Evolutionary conservation across 2,797 vertebrate species (phyloP).

Genomic region (Loriculus beryllinus): DNA sequence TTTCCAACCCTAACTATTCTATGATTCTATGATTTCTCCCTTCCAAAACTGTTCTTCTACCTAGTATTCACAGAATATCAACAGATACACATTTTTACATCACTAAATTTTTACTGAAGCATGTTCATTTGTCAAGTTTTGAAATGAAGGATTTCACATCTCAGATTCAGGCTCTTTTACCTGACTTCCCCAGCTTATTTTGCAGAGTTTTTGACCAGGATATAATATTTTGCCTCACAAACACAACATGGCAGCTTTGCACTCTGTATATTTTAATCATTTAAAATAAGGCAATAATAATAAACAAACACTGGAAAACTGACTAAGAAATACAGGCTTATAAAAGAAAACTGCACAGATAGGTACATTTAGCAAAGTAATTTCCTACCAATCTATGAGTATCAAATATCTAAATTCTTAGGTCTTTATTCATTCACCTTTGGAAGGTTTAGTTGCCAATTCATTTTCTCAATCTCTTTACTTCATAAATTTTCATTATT

Average conservation of each 20-base stretch:
- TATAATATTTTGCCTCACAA: background rate
- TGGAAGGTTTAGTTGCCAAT: background rate
- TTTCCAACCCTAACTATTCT: too few relatives aligned
- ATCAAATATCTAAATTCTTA: background rate
- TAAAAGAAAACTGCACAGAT: background rate
- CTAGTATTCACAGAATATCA: background rate
- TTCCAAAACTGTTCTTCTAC: background rate
- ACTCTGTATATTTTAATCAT: background rate
- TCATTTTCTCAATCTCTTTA: constrained; percentile 12
- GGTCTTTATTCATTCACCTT: background rate
- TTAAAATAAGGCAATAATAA: background rate
- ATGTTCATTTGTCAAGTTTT: background rate
- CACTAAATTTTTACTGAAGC: background rate
- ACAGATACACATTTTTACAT: background rate
- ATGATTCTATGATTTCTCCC: background rate
- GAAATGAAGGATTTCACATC: background rate
- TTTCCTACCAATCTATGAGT: background rate
- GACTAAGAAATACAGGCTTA: background rate
- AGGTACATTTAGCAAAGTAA: background rate
- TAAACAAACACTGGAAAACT: background rate
- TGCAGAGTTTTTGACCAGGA: background rate
- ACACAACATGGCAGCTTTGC: background rate
- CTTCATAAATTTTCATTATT: constrained; percentile 31
- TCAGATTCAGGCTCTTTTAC: background rate
- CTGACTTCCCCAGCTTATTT: background rate